Evolutionary conservation across 2,797 vertebrate genomes (phyloP).

Genomic region (Pangasius sanitwongsei): DNA sequence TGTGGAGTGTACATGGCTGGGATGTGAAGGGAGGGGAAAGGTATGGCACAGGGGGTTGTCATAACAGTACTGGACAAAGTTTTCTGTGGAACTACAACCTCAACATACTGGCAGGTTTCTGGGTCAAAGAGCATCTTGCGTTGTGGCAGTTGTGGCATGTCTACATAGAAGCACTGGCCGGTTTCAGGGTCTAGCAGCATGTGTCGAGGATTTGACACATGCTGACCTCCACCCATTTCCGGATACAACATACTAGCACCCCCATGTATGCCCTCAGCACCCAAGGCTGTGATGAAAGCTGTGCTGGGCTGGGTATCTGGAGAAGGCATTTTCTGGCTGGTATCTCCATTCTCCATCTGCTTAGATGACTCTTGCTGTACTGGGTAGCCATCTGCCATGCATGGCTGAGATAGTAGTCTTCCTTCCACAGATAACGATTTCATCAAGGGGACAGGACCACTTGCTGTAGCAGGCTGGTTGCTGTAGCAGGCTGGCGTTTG

Average conservation of each 20-base stretch:
- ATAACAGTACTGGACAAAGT: constrained; percentile 60
- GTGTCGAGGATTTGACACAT: constrained; percentile 58
- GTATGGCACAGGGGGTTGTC: constrained; percentile 65
- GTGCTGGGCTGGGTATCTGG: constrained; percentile 52
- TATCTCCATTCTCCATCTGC: constrained; percentile 39
- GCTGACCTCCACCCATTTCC: constrained; percentile 55
- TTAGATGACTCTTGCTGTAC: constrained; percentile 27
- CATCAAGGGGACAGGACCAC: constrained; percentile 33
- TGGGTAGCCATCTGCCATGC: constrained; percentile 29
- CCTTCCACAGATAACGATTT: constrained; percentile 47
- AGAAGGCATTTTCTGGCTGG: constrained; percentile 35
- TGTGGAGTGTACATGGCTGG: constrained; percentile 66
- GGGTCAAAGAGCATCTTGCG: constrained; percentile 85
- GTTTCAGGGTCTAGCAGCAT: constrained; percentile 79
- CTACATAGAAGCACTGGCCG: constrained; percentile 79
- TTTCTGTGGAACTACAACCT: constrained; percentile 79
- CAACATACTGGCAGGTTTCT: constrained; percentile 85
- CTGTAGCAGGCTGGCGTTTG: constrained; percentile 27
- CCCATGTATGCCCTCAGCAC: constrained; percentile 36
- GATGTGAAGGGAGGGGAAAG: constrained; percentile 60
- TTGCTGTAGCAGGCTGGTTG: constrained; percentile 40
- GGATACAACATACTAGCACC: constrained; percentile 49
- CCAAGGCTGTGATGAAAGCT: constrained; percentile 39
- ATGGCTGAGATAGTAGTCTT: constrained; percentile 36
- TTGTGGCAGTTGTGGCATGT: constrained; percentile 73